These are phyloP conservation scores for Mactra quadrangularis DNA, from an alignment of 1,140 invertebrate species.

Conservation along the genomic window DNA sequence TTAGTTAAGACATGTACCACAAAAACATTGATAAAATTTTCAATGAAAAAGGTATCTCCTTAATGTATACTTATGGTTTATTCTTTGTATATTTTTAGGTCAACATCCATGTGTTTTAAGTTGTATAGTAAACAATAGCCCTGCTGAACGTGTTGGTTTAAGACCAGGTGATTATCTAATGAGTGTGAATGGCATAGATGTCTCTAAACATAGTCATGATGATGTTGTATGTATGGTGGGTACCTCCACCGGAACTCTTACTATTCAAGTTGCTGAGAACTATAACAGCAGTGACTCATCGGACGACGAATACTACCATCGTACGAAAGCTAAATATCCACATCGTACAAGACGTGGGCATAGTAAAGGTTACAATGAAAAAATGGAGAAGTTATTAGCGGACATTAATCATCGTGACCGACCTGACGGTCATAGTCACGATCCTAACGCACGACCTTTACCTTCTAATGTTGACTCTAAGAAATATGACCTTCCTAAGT, in stretches of 20 bases:
- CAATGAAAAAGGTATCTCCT: too few relatives aligned
- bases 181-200: conserved; percentile 94
- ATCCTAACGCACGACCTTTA: conserved; percentile 56
- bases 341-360: conserved; percentile 84
- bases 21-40: not conserved
- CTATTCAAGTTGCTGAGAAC: conserved; percentile 93
- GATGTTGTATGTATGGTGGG: conserved; percentile 96
- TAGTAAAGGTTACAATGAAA: conserved; percentile 53
- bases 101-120: conserved; percentile 95
- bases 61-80: too few relatives aligned
- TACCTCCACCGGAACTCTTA: conserved; percentile 90
- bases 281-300: conserved; percentile 90
- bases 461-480: conserved; percentile 35
- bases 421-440: conserved; percentile 66
- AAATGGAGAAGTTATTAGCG: conserved; percentile 63
- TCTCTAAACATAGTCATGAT: conserved; percentile 94
- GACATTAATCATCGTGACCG: conserved; percentile 68
- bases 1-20: not conserved
- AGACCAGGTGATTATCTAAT: conserved; percentile 95
- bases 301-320: conserved; percentile 87
- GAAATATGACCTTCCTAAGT: conserved; percentile 27
- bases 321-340: conserved; percentile 83
- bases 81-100: conserved; percentile 84
- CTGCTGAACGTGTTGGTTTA: conserved; percentile 93
- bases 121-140: conserved; percentile 93